Conservation (phyloP, 2,797 vertebrate genomes). For the Lepilemur septentrionalis region DNA sequence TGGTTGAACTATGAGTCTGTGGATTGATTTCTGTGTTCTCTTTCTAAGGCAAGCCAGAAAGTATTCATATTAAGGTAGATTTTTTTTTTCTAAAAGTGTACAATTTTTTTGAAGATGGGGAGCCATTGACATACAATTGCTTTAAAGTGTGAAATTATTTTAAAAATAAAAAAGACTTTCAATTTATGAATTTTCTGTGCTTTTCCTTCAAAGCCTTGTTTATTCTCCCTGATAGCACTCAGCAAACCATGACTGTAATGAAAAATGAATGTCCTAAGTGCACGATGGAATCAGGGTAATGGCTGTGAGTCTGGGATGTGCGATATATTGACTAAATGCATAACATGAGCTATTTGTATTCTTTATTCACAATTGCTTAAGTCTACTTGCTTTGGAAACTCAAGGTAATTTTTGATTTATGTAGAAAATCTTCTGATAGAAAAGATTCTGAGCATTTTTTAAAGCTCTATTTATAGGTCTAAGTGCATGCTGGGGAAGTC, state of each 20-base stretch:
- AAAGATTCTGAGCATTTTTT: not conserved
- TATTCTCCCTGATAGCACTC: constrained; percentile 58
- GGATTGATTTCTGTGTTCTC: constrained; percentile 38
- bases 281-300: not conserved
- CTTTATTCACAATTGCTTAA: constrained; percentile 24
- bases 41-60: constrained; percentile 50
- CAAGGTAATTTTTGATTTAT: constrained; percentile 23
- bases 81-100: constrained; percentile 47
- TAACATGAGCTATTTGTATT: not conserved
- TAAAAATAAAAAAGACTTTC: constrained; percentile 50
- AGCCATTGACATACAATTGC: constrained; percentile 14
- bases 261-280: constrained; percentile 30
- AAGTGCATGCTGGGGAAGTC: not conserved
- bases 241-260: constrained; percentile 16
- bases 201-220: constrained; percentile 56
- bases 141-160: constrained; percentile 66
- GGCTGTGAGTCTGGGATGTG: not conserved
- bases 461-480: not conserved
- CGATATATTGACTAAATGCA: not conserved
- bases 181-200: constrained; percentile 48
- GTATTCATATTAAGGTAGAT: constrained; percentile 48
- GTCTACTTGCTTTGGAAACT: constrained; percentile 52
- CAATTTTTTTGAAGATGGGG: constrained; percentile 31
- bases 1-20: constrained; percentile 33
- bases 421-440: not conserved